A percentile compares a stretch with the other conserved stretches of the same genome.
phyloP scores from a whole-genome alignment of 2,888 invertebrate species.

The Zelleria hepariella region DNA sequence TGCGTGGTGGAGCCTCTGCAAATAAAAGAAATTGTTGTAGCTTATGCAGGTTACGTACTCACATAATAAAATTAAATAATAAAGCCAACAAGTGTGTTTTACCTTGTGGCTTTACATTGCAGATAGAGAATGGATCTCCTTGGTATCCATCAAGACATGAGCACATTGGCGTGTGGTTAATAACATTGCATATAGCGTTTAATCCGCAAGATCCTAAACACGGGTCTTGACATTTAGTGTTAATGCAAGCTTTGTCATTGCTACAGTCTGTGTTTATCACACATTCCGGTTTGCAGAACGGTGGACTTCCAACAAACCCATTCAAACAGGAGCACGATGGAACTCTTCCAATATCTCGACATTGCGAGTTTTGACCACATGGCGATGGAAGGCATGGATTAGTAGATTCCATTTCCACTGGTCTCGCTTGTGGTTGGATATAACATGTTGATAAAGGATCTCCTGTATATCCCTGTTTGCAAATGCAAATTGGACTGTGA shows the following conservation, averaged over 20 bases:
- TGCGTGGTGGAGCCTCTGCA: constrained; percentile 43
- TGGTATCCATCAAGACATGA: constrained; percentile 74
- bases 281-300: constrained; percentile 83
- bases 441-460: constrained; percentile 75
- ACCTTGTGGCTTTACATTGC: constrained; percentile 69
- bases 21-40: background rate
- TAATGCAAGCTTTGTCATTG: constrained; percentile 80
- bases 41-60: background rate
- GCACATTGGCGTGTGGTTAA: constrained; percentile 83
- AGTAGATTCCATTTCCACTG: constrained; percentile 24
- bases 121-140: constrained; percentile 83
- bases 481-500: constrained; percentile 79
- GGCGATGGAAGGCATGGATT: constrained; percentile 83
- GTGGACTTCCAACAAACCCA: constrained; percentile 79
- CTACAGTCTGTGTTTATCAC: constrained; percentile 81
- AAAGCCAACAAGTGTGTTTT: constrained; percentile 12
- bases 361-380: constrained; percentile 81
- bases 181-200: constrained; percentile 79
- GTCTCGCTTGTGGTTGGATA: constrained; percentile 26
- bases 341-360: constrained; percentile 62
- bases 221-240: constrained; percentile 82
- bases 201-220: constrained; percentile 84
- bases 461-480: constrained; percentile 73
- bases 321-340: constrained; percentile 78
- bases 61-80: background rate